Base-by-base conservation (phyloP, 2,113 vertebrate species). In the Melanotaenia duboulayi region DNA sequence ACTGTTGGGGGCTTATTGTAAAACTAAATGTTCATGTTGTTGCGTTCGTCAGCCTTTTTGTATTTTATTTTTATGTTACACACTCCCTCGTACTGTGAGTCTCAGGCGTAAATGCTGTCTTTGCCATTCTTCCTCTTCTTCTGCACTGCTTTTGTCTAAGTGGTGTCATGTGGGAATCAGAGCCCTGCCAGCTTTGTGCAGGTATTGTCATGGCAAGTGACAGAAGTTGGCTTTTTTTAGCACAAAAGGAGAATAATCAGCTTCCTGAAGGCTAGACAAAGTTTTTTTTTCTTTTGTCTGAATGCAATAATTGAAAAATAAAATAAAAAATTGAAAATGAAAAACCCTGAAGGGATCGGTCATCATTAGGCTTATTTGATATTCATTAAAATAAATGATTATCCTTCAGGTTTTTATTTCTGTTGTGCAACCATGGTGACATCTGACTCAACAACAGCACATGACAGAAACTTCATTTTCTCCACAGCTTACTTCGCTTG, bases 1-100 rank as follows among this genome's bases (percentile, higher is more conserved):
- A 58, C 63, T 28, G 20, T 11, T 75, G 58, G 67, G 65, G 74
- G 56, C 58, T 58, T 64, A 60, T 60, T 63, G 46, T 74, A 68
- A 32, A n/a, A 46, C 20, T 54, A 42, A 14, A 14, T 11, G 39
- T 42, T 60, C 20, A 44, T 64, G 60, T 35, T 28, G 5, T 57
- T n/a, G n/a, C n/a, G 32, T 35, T 8, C 66, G 48, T 25, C 55
- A 28, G 19, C 12, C 16, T 25, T 71, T 69, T 17, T 65, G 35
- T 56, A n/a, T 71, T 69, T 17, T 68, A 25, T 51, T 56, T 22
- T 56, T 54, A 37, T 20, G 7, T 81, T 57, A 13, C 44, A 74
- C 48, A 6, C 39, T 55, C 55, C 44, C 56, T 80, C 56, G 32
- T 44, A 14, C 70, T 60, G 39, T 40, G 40, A 19, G 50, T 62